These are phyloP conservation scores for Phlogophora meticulosa DNA, from an alignment of 2,888 invertebrate genomes.

Conservation along the genomic window DNA sequence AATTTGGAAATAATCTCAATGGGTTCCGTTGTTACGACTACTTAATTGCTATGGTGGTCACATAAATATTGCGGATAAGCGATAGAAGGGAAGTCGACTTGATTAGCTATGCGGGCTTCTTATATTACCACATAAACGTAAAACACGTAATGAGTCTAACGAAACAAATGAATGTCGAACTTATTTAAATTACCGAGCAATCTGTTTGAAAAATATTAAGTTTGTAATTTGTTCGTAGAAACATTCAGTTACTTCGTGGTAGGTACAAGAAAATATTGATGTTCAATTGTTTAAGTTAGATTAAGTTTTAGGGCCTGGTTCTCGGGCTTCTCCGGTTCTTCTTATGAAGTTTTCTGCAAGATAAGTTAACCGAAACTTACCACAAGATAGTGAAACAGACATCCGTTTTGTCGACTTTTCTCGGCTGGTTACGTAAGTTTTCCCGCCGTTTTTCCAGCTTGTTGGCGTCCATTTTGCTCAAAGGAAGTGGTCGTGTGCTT, in stretches of 20 bases:
- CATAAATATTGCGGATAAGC: constrained; percentile 87
- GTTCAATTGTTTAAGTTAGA: neutral
- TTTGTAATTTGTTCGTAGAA: constrained; percentile 6
- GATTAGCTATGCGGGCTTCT: constrained; percentile 83
- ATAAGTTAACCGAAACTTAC: neutral
- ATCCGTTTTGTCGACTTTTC: constrained; percentile 27
- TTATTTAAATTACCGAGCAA: constrained; percentile 40
- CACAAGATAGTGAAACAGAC: neutral
- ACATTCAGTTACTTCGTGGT: constrained; percentile 16
- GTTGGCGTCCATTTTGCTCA: constrained; percentile 44
- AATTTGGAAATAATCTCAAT: constrained; percentile 60
- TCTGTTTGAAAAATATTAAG: constrained; percentile 4
- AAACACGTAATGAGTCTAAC: constrained; percentile 58
- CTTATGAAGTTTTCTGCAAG: neutral
- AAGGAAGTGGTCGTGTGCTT: constrained; percentile 49
- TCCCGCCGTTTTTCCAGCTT: constrained; percentile 22
- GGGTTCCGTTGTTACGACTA: constrained; percentile 58
- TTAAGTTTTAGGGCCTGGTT: neutral
- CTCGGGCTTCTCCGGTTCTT: too few relatives aligned
- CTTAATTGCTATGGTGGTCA: constrained; percentile 79
- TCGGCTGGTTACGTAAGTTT: constrained; percentile 12
- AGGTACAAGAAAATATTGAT: constrained; percentile 21
- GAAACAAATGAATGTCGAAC: constrained; percentile 48
- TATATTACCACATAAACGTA: constrained; percentile 68
- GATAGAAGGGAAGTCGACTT: constrained; percentile 70